Evolutionary conservation across 2,888 invertebrate species (phyloP), one percentile per base, ranked within the genome.

Genomic region (Netelia inedita): DNA sequence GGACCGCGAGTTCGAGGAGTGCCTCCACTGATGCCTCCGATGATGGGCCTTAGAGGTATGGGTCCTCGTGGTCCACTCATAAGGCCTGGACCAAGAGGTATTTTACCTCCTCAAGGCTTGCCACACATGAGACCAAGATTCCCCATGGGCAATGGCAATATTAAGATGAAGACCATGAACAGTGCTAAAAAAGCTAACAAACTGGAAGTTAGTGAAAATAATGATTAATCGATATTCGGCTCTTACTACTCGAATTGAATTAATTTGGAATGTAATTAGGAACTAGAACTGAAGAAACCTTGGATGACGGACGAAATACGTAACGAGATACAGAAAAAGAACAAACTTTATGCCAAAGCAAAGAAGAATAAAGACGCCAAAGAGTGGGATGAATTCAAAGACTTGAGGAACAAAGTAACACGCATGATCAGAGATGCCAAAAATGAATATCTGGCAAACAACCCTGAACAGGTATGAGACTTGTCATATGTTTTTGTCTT

Each of bases 231-330:
- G 35, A 35, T 35, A 6, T 6, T 35, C 6, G 35, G 35, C 35
- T 35, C 35, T 35, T 35, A 35, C 5, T 35, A 35, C 6, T 6
- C 3, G 35, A 35, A 35, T 35, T 35, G 35, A 59, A 14, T 11
- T 23, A 50, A 66, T 63, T 61, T n/a, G 6, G 6, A 35, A 35
- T 63, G 14, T 16, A 28, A 35, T 1, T 83, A 93, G 93, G 93
- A 93, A 87, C 86, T 91, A 79, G 92, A 93, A 84, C 87, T 93
- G 85, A 93, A 92, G 75, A 93, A 93, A 65, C 93, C 93, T 43
- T 93, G 93, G 93, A 93, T 93, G 93, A 93, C 93, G 0, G 93
- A 93, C 68, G 93, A 93, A 86, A 93, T 93, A 85, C 92, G 93
- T 55, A 91, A 88, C 85, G 93, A 93, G 87, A 93, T 93, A 86